Conservation (phyloP, 2,797 vertebrate species). For the Myotis vivesi region DNA sequence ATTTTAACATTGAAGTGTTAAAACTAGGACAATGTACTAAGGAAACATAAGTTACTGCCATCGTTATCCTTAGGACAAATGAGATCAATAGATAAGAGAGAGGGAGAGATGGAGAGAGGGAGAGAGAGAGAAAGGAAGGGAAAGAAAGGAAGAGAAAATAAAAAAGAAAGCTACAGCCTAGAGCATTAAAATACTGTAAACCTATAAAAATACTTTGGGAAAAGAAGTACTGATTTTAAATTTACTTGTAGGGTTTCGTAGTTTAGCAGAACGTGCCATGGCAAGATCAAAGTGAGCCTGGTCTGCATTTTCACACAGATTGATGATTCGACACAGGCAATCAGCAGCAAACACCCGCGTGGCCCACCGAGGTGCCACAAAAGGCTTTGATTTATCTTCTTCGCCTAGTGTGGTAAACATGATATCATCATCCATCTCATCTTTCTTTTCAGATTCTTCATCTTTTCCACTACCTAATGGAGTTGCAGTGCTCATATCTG, state of each 20-base stretch:
- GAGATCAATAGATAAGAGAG: neutral
- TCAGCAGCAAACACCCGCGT: slow-evolving; percentile 97
- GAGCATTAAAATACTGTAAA: slow-evolving; percentile 2
- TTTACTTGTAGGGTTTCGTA: slow-evolving; percentile 94
- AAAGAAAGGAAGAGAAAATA: neutral
- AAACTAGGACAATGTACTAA: neutral
- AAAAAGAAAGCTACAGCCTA: neutral
- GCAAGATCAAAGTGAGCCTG: slow-evolving; percentile 96
- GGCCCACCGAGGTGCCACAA: slow-evolving; percentile 97
- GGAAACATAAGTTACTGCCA: neutral
- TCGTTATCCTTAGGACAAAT: neutral
- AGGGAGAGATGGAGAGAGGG: accelerated
- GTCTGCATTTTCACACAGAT: slow-evolving; percentile 94
- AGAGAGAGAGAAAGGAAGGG: no score
- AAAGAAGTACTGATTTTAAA: slow-evolving; percentile 46
- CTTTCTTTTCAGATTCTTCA: slow-evolving; percentile 96
- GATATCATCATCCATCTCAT: slow-evolving; percentile 98
- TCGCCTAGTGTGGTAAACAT: slow-evolving; percentile 98
- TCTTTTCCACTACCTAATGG: slow-evolving; percentile 91
- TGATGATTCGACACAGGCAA: slow-evolving; percentile 95
- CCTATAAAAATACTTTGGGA: neutral
- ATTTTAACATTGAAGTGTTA: neutral
- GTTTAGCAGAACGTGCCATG: slow-evolving; percentile 89
- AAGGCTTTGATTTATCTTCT: slow-evolving; percentile 96
- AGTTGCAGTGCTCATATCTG: slow-evolving; percentile 92